These are phyloP conservation scores for Salarias fasciatus DNA, from an alignment of 2,797 vertebrate species.

Conservation along the genomic window DNA sequence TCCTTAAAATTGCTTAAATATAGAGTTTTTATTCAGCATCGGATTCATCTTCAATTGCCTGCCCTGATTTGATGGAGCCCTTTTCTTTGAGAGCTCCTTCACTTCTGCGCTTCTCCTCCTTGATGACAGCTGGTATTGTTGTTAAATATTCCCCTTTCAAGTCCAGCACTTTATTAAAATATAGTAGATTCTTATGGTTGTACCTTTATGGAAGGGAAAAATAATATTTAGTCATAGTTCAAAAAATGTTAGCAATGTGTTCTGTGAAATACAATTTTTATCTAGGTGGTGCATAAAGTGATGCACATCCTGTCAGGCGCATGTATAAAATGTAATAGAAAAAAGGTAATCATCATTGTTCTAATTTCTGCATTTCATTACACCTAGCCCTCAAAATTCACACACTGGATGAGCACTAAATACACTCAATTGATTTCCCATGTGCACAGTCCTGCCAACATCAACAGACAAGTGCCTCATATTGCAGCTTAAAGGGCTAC, in stretches of 20 bases:
- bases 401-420: conserved; percentile 1
- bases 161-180: conserved; percentile 63
- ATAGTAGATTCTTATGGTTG: conserved; percentile 17
- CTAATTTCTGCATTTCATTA: neutral
- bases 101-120: conserved; percentile 9
- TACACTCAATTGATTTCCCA: neutral
- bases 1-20: conserved; percentile 16
- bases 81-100: conserved; percentile 19
- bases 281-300: neutral
- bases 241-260: neutral
- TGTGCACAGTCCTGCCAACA: conserved; percentile 31
- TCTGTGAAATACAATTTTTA: too few relatives aligned
- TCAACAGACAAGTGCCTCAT: conserved; percentile 81
- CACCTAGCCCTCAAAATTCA: neutral
- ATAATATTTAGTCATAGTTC: too few relatives aligned
- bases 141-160: conserved; percentile 33
- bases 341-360: too few relatives aligned
- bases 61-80: conserved; percentile 4
- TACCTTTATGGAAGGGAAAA: neutral
- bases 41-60: conserved; percentile 6
- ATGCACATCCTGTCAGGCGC: conserved; percentile 1
- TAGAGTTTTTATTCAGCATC: conserved; percentile 23
- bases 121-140: conserved; percentile 30
- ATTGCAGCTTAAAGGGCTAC: conserved; percentile 65
- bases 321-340: neutral